These are phyloP conservation scores for Molossus alvarezi DNA, from an alignment of 2,797 vertebrate genomes.

Conservation along the genomic window DNA sequence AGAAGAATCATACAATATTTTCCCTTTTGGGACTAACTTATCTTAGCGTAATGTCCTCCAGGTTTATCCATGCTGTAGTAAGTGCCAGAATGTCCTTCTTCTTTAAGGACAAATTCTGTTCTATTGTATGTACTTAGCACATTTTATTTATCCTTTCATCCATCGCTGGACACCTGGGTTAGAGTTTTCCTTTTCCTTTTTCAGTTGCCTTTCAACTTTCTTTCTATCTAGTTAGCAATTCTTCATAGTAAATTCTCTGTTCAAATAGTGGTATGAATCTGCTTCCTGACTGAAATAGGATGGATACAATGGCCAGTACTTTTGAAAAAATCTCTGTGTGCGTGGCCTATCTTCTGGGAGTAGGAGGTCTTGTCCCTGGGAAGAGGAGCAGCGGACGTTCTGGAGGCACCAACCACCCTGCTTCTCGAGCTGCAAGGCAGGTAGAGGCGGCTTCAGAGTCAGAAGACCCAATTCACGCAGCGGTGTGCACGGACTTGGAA, in stretches of 20 bases:
- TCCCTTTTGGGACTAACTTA: not conserved
- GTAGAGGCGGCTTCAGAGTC: not conserved
- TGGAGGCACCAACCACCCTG: fast-evolving
- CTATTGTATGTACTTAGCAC: not conserved
- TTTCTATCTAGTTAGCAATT: not conserved
- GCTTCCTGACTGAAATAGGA: not conserved
- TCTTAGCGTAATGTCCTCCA: not conserved
- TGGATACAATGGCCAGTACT: not conserved
- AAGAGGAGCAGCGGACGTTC: not conserved
- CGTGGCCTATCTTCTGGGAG: not conserved
- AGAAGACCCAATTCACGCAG: not conserved
- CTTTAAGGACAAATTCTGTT: not conserved
- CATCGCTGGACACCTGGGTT: not conserved
- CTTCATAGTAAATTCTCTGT: not conserved
- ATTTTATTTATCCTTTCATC: not conserved
- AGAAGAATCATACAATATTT: not conserved
- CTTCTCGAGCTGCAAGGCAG: not conserved
- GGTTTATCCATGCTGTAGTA: not conserved
- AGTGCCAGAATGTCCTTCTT: not conserved
- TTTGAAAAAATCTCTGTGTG: not conserved
- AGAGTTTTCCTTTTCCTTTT: not conserved
- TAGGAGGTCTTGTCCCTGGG: not conserved
- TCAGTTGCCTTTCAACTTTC: not conserved
- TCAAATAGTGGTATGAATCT: not conserved
- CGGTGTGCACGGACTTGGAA: not conserved